phyloP scores from a whole-genome alignment of 2,888 invertebrate genomes.

The Ferrisia virgata region DNA sequence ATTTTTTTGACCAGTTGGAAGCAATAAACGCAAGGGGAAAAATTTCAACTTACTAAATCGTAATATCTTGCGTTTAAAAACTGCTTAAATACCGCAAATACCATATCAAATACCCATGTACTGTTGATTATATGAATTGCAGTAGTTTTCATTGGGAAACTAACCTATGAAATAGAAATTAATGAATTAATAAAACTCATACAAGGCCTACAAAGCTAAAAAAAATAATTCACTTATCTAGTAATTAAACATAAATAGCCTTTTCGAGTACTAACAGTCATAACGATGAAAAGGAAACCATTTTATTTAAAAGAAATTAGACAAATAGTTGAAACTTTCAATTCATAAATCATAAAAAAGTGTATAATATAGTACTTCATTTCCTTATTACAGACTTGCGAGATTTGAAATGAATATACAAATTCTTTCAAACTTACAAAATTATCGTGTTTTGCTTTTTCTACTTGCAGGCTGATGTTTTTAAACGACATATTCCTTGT shows the following conservation, averaged over 20 bases:
- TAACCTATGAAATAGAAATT: slow-evolving; percentile 54
- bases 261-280: no score
- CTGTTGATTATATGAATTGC: slow-evolving; percentile 77
- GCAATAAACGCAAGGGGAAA: not conserved
- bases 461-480: not conserved
- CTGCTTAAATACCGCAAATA: slow-evolving; percentile 75
- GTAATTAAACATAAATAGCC: no score
- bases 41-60: slow-evolving; percentile 50
- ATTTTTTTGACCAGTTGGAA: no score
- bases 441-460: not conserved
- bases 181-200: not conserved
- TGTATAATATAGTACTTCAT: no score
- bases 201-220: no score
- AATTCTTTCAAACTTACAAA: not conserved
- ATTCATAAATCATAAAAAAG: no score
- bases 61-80: slow-evolving; percentile 59
- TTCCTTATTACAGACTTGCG: not conserved
- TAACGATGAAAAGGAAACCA: no score
- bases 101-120: slow-evolving; percentile 76
- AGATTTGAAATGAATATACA: not conserved
- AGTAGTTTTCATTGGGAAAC: slow-evolving; percentile 69
- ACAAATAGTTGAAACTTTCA: no score
- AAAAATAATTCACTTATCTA: no score
- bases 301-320: no score
- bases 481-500: not conserved